Evolutionary conservation across 2,113 vertebrate species (phyloP), one percentile per base, ranked within the genome.

Genomic region (Isichthys henryi): DNA sequence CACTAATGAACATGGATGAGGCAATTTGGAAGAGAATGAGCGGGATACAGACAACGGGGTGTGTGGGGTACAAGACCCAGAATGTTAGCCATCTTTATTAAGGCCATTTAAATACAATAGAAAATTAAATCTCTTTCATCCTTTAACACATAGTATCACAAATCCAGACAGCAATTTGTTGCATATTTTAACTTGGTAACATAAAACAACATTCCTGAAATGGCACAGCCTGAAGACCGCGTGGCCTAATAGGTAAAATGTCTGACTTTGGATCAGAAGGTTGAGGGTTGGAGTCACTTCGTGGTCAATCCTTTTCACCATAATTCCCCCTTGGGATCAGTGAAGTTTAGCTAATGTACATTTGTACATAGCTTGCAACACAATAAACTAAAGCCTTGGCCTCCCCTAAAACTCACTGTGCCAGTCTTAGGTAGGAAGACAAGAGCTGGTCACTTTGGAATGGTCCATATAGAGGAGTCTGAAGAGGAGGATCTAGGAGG

Each of bases 101-200:
- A 74, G 70, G 58, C n/a, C 9, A 4, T 66, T 66, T 10, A 27
- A 66, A 27, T 66, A 27, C 23, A 66, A 66, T 10, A 66, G 58
- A 66, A 66, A 66, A 66, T 27, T 27, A 66, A 66, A 66, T 66
- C 66, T 31, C 27, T 74, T 15, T 74, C 2, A 21, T 74, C 13
- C 31, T 39, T 77, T 17, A 77, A 17, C 70, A 39, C 8, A 35
- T 39, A 77, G 0, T 17, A 77, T 77, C 31, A 77, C 13, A 74
- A 77, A 19, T 7, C 31, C 70, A 35, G 66, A 74, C 58, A 27
- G 58, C 5, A 92, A 91, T 94, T 90, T 94, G 89, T 94, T 93
- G 90, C 93, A 92, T 91, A 93, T 94, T 93, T 93, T 93, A 94
- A 91, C 90, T 93, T 94, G 93, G 52, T 93, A 95, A 95, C 94